Base-by-base conservation (phyloP, 2,797 vertebrate species). In the Strix occidentalis region DNA sequence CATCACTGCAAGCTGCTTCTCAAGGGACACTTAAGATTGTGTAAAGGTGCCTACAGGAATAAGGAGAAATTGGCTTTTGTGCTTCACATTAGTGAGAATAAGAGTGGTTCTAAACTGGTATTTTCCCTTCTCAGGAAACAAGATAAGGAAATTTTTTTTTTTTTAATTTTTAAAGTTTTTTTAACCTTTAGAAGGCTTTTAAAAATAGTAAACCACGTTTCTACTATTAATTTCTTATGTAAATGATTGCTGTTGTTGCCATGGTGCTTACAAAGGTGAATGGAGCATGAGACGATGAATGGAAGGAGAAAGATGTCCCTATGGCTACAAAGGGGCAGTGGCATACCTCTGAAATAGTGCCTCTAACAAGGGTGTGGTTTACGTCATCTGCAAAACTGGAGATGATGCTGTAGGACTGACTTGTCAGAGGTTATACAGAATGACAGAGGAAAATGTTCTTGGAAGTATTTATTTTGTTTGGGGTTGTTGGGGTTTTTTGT, bases 181-280 rank as follows among this genome's bases (percentile, higher is more conserved):
- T 57, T 92, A 87, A 76, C 19, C 6, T 84, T 80, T 37, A 57
- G 11, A 51, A 25, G 29, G 20, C 46, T 87, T 86, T 85, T 23
- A 25, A 60, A 83, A 91, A 81, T 75, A 91, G 50, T 53, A 88
- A 83, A 16, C 19, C 8, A 33, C 14, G 89, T 91, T 89, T 72
- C 63, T 77, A 16, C 60, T 51, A n/a, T 66, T 87, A 92, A 74
- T 91, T 69, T 95, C 25, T 61, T 69, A 45, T 48, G 56, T 63
- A 95, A 94, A 87, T 33, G 87, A 82, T 72, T 84, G 46, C 58
- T 72, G 51, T 45, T 31, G 61, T 93, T 96, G 70, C 80, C 54
- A 45, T 76, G 41, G 46, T 79, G 63, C 93, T 95, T 89, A 43
- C 26, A 63, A 56, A 70, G 77, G 45, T 90, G 74, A 93, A 66